Base-by-base conservation (phyloP, 2,888 invertebrate genomes). In the Melipona bicolor region DNA sequence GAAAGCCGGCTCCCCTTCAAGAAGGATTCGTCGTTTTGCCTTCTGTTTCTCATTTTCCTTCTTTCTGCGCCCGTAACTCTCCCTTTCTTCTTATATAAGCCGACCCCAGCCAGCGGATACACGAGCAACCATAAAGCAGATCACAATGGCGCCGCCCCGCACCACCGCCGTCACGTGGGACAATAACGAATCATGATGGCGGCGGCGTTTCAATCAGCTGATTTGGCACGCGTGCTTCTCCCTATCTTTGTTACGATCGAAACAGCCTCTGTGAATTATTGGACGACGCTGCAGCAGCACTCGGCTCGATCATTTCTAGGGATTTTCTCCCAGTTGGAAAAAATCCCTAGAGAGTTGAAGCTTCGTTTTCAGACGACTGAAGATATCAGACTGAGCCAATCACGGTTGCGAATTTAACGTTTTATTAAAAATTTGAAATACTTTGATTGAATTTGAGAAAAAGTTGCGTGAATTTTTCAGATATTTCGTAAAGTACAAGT, bases 181-280 rank as follows among this genome's bases (percentile, higher is more conserved):
- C 68, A 79, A 75, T 74, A 75, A 75, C 67, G 74, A 68, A 68
- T 74, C 74, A 27, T 3, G 67, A 36, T 59, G 72, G 74, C 74
- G 17, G 52, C 43, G 24, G 67, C 56, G 67, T 75, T 79, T 67
- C 77, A 77, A 85, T 84, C 73, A 80, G 73, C 76, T 65, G 50
- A 65, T 79, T 74, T 50, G 76, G 69, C 36, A 36, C 79, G 68
- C 71, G 32, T 74, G n/a, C 59, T 4, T 64, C 67, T 13, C 27
- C 27, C 43, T 72, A 72, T 72, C 64, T 62, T 68, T 32, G 74
- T 74, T 71, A 54, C 19, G 43, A 27, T 61, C 62, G 64, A 68
- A 73, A 71, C 79, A 86, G 17, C 61, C 24, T 59, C n/a, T 9
- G 50, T 61, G 70, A 77, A 70, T 77, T 50, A 76, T 56, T 5